Conservation (phyloP, 2,888 invertebrate genomes). For the Mythimna vitellina region DNA sequence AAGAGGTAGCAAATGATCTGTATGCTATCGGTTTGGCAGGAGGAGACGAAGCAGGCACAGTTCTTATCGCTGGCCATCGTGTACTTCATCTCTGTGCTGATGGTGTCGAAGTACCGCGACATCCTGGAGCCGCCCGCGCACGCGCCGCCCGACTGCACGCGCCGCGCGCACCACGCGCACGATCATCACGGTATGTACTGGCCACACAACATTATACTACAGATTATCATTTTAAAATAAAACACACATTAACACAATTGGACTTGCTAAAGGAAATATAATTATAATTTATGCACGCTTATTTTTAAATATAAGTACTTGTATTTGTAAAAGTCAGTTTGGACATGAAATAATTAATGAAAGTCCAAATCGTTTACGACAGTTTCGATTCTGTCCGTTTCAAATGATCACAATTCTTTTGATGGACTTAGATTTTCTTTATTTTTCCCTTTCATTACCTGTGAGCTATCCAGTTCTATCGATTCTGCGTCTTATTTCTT, state of each 20-base stretch:
- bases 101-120: slow-evolving; percentile 99
- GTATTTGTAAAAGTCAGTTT: slow-evolving; percentile 12
- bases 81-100: slow-evolving; percentile 99
- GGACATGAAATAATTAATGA: background rate
- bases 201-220: background rate
- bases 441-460: background rate
- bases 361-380: slow-evolving; percentile 3
- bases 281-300: slow-evolving; percentile 62
- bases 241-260: slow-evolving; percentile 31
- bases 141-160: slow-evolving; percentile 85
- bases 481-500: background rate
- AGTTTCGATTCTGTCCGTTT: background rate
- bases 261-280: slow-evolving; percentile 40
- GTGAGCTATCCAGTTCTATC: slow-evolving; percentile 9
- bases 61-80: slow-evolving; percentile 99
- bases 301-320: slow-evolving; percentile 39
- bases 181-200: slow-evolving; percentile 83
- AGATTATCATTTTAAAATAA: background rate
- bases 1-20: slow-evolving; percentile 56
- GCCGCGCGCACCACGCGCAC: slow-evolving; percentile 82
- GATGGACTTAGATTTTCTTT: background rate
- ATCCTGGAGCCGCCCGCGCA: slow-evolving; percentile 98
- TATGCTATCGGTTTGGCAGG: slow-evolving; percentile 90
- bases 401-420: background rate
- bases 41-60: slow-evolving; percentile 99